A percentile compares a stretch with the other conserved stretches of the same genome.
Evolutionary conservation across 2,888 invertebrate species (phyloP).

Genomic region (Mechanitis messenoides): DNA sequence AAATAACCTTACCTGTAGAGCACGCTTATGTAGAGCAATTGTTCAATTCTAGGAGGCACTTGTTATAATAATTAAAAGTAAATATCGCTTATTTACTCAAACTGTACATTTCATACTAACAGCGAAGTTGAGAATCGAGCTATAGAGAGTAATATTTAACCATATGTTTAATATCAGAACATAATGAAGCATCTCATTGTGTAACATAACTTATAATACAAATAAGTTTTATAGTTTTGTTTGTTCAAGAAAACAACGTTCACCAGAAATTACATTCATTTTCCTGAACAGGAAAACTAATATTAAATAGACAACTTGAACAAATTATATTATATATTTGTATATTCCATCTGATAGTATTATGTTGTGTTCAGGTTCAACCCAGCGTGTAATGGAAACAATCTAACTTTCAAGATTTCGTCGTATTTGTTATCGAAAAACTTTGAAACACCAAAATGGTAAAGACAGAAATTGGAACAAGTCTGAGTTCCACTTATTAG

Average conservation of each 20-base stretch:
- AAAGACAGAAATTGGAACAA: slow-evolving; percentile 14
- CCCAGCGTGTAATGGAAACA: slow-evolving; percentile 18
- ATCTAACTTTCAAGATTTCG: slow-evolving; percentile 26
- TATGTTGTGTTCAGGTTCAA: not conserved
- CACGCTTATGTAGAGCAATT: no score
- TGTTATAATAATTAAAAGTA: no score
- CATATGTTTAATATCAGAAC: no score
- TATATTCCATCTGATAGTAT: slow-evolving; percentile 6
- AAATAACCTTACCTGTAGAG: not conserved
- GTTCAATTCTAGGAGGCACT: not conserved
- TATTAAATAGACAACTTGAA: not conserved
- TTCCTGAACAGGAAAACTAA: not conserved
- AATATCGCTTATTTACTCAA: no score
- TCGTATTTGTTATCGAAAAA: slow-evolving; percentile 23
- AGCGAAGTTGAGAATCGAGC: no score
- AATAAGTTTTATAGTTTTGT: not conserved
- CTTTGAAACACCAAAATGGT: slow-evolving; percentile 17
- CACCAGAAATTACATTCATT: not conserved
- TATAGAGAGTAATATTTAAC: no score
- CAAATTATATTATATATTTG: not conserved
- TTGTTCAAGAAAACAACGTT: no score
- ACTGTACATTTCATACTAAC: no score
- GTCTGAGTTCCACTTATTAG: slow-evolving; percentile 11
- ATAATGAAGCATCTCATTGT: no score
- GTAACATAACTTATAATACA: no score